Evolutionary conservation across 1,140 invertebrate species (phyloP).

Genomic region (Myzus persicae): DNA sequence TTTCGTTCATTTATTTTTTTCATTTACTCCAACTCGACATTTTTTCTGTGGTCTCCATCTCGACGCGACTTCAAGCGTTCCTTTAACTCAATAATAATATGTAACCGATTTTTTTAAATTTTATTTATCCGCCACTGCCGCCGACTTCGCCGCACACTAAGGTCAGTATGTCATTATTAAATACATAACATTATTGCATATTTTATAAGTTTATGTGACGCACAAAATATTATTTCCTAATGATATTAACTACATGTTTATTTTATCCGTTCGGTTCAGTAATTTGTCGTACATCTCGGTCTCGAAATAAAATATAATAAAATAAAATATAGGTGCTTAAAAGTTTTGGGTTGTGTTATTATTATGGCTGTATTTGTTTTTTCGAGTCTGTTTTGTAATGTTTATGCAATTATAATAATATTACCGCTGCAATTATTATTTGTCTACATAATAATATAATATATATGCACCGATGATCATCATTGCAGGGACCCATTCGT

Average conservation of each 20-base stretch:
- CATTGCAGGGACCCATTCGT: neutral
- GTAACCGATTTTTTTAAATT: neutral
- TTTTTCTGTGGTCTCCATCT: neutral
- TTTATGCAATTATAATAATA: neutral
- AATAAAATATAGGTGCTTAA: neutral
- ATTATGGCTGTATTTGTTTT: neutral
- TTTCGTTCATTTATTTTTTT: neutral
- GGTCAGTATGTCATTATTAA: neutral
- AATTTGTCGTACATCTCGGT: neutral
- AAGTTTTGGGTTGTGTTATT: neutral
- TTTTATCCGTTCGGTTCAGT: neutral
- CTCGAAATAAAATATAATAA: neutral
- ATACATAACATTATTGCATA: neutral
- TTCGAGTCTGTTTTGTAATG: neutral
- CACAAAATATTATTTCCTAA: neutral
- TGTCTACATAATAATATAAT: neutral
- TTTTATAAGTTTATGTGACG: neutral
- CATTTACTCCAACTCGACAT: neutral
- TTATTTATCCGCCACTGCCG: neutral
- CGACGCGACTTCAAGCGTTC: neutral
- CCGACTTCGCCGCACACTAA: neutral
- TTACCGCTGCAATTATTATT: neutral
- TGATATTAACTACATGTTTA: too few relatives aligned
- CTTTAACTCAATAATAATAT: neutral
- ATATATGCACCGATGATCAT: neutral